Conservation (phyloP, 1,140 invertebrate genomes). For the Drosophila bipectinata region DNA sequence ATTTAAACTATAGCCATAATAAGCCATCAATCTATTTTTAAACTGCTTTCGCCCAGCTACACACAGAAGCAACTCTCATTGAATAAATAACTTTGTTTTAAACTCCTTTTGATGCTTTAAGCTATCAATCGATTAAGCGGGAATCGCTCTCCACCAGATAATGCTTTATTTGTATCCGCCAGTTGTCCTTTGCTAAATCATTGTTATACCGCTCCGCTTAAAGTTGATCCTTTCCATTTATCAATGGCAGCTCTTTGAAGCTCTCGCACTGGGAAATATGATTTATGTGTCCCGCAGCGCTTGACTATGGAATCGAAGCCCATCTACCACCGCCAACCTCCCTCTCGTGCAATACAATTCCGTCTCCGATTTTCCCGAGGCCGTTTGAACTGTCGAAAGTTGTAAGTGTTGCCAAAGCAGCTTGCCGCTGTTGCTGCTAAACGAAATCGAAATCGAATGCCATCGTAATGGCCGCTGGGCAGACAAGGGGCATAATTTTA, state of each 20-base stretch:
- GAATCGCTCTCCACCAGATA: slow-evolving; percentile 14
- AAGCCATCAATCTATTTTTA: neutral
- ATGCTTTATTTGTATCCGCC: slow-evolving; percentile 20
- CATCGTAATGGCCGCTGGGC: slow-evolving; percentile 70
- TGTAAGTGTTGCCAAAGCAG: slow-evolving; percentile 78
- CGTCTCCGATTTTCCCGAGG: slow-evolving; percentile 4
- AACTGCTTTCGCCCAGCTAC: neutral
- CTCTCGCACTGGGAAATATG: slow-evolving; percentile 62
- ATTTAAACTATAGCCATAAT: neutral
- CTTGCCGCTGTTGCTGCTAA: slow-evolving; percentile 68
- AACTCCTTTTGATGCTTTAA: neutral
- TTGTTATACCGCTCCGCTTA: slow-evolving; percentile 46
- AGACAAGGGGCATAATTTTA: slow-evolving; percentile 79
- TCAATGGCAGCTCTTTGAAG: slow-evolving; percentile 47
- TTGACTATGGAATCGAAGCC: slow-evolving; percentile 24
- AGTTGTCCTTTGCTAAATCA: slow-evolving; percentile 38
- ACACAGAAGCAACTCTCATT: neutral
- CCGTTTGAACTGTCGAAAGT: slow-evolving; percentile 76
- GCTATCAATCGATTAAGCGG: neutral
- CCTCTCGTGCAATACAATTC: neutral
- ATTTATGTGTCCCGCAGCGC: slow-evolving; percentile 69
- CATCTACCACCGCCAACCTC: neutral
- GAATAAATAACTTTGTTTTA: slow-evolving; percentile 2
- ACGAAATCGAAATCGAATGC: slow-evolving; percentile 79
- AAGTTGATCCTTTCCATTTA: slow-evolving; percentile 56